Evolutionary conservation across 2,113 vertebrate genomes (phyloP), one percentile per base, ranked within the genome.

Genomic region (Myotis lucifugus): DNA sequence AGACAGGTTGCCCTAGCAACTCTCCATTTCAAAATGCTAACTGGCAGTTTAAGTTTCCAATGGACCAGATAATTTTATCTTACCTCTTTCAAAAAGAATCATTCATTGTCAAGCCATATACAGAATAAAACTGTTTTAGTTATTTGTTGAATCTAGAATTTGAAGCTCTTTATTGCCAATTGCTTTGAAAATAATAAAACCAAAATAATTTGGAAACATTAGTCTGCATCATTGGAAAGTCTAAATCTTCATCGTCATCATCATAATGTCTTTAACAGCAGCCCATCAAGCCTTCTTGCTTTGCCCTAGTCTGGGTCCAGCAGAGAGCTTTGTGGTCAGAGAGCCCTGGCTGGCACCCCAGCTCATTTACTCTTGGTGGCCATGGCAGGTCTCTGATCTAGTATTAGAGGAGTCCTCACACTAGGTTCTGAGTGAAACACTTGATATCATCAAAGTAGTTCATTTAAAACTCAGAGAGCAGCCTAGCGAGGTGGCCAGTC

Each of bases 1-100:
- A 90, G 90, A 92, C 96, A 96, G 27, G 96, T 98, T 98, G 87
- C 97, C 94, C 89, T 98, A 85, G 95, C 97, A 98, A 97, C 97
- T 86, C 18, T 84, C 97, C 85, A 86, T 97, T 97, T 95, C 46
- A 97, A 78, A 82, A 93, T 94, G 42, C 76, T 83, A 82, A 93
- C 88, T 34, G 95, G 54, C 84, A 97, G 82, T 82, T 97, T 95
- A 87, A 72, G 77, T 46, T 96, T 95, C 77, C 87, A 6, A 14
- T 66, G 18, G 76, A 40, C 93, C 88, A 93, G 77, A 95, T 88
- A 40, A 88, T 91, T 97, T 97, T 94, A 94, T 34, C 85, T 87
- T 81, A 93, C 48, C 82, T 97, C 42, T 94, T 98, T 97, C 85
- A 93, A 95, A 97, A 82, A 88, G 54, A 48, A 97, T 95, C 87